Evolutionary conservation across 2,888 invertebrate species (phyloP).

Genomic region (Eupsilia transversa): DNA sequence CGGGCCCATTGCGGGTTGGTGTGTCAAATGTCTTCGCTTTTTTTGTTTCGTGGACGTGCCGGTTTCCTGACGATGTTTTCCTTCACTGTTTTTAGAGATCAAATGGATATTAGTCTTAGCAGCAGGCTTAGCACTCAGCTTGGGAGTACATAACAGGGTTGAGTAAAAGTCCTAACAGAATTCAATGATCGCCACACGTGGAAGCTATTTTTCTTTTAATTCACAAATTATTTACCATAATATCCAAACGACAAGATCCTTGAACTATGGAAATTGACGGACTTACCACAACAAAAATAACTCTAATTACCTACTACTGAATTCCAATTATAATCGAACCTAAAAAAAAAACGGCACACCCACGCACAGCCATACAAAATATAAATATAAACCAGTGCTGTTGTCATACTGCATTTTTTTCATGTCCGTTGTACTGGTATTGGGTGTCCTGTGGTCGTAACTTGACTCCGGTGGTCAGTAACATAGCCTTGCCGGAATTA

Average conservation of each 20-base stretch:
- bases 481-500: constrained; percentile 64
- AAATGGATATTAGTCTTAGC: background rate
- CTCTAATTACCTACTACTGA: background rate
- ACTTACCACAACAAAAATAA: constrained; percentile 12
- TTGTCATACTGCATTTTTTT: constrained; percentile 51
- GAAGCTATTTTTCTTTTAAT: background rate
- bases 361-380: constrained; percentile 29
- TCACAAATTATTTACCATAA: background rate
- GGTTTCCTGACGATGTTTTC: background rate
- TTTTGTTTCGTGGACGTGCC: background rate
- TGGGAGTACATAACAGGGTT: background rate
- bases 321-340: background rate
- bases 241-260: background rate
- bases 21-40: background rate
- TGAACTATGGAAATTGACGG: constrained; percentile 7
- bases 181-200: no score
- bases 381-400: constrained; percentile 14
- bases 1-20: background rate
- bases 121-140: no score
- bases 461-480: constrained; percentile 50
- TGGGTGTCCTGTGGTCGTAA: constrained; percentile 67
- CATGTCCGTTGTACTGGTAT: constrained; percentile 52
- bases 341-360: background rate
- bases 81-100: background rate
- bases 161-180: no score